Base-by-base conservation (phyloP, 2,888 invertebrate species). In the Ecliptopera silaceata region DNA sequence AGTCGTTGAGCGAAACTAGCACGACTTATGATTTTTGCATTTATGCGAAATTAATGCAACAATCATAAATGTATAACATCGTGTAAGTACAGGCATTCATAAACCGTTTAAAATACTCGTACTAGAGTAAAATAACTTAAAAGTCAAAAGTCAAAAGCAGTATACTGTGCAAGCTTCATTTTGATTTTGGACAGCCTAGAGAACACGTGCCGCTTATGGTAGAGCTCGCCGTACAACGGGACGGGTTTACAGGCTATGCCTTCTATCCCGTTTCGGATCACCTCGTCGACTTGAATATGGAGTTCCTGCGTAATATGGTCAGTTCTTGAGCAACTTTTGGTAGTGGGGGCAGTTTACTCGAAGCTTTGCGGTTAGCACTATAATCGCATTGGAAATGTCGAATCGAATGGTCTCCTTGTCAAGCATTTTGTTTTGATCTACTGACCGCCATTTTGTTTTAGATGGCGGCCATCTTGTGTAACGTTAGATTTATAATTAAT, bases 281-380 rank as follows among this genome's bases (percentile, higher is more conserved):
- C 12, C 22, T 38, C 48, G 11, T 48, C 39, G 17, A 29, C 17
- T 39, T n/a, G 17, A 17, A 41, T 17, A 13, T 29, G 29, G 48
- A 48, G 3, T 48, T 48, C 48, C 39, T 48, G 26, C 39, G 39
- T 12, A 41, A 17, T 12, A 41, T 53, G 41, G 53, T 53, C 39
- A 53, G 53, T 53, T 26, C 34, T 45, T 32, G 20, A 34, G 45
- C 34, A 46, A 46, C 34, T 20, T 34, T 29, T 44, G 45, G 45
- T 46, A 20, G 22, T 22, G 34, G 45, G 34, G 20, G 22, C n/a
- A 31, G 45, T 20, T 12, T 32, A 44, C 31, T 22, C 12, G 20
- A 22, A 42, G 42, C 42, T 42, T 42, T 42, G 39, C 18, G 17
- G 39, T 11, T 17, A 20, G 17, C 39, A 20, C 18, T n/a, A 18